phyloP scores from a whole-genome alignment of 2,797 vertebrate species.

The Parauchenoglanis ngamensis region DNA sequence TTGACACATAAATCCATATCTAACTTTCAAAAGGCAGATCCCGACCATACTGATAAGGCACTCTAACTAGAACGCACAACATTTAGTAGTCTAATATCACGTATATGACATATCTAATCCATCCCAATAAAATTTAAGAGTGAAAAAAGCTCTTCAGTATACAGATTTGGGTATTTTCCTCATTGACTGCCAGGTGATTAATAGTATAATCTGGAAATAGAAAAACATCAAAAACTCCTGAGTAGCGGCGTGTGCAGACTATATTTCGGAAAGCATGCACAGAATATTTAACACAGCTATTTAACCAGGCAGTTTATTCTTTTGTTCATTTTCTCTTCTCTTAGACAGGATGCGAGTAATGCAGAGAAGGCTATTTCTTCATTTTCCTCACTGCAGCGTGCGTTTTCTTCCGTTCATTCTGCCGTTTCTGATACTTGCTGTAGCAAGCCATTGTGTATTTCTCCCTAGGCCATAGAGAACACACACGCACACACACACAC shows the following conservation, averaged over 20 bases:
- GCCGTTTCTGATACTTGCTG: conserved; percentile 41
- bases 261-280: background rate
- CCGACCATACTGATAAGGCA: background rate
- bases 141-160: background rate
- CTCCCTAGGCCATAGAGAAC: conserved; percentile 32
- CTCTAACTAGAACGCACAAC: background rate
- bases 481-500: conserved; percentile 37
- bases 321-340: conserved; percentile 42
- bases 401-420: conserved; percentile 32
- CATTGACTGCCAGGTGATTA: background rate
- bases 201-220: background rate
- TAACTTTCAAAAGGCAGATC: background rate
- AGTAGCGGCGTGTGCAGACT: background rate
- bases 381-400: conserved; percentile 32
- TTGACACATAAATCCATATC: background rate
- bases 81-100: background rate
- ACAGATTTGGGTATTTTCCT: background rate
- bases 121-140: background rate
- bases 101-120: background rate
- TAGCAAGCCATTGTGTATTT: conserved; percentile 52
- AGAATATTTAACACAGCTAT: background rate
- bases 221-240: background rate
- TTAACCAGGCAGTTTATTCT: background rate
- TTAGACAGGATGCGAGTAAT: conserved; percentile 25
- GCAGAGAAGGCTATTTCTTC: conserved; percentile 35